These are phyloP conservation scores for Aspidiotus destructor DNA, from an alignment of 2,888 invertebrate species.

Conservation along the genomic window DNA sequence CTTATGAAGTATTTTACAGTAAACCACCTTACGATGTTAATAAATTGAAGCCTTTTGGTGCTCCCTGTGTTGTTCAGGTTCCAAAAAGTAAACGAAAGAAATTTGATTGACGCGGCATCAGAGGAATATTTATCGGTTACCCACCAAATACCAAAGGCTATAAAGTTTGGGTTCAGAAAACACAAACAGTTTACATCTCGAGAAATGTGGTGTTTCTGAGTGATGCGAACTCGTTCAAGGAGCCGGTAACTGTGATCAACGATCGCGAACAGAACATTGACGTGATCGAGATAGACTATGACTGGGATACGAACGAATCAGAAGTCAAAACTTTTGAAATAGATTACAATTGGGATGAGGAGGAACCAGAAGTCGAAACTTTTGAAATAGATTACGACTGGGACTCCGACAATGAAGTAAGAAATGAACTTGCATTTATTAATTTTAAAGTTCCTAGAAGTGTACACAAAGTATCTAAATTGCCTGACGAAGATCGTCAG, in stretches of 20 bases:
- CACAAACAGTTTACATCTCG: constrained; percentile 34
- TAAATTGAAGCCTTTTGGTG: constrained; percentile 38
- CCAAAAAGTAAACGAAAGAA: constrained; percentile 38
- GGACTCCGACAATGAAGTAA: not conserved
- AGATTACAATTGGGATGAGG: constrained; percentile 9
- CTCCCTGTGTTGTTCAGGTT: constrained; percentile 39
- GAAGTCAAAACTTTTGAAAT: constrained; percentile 12
- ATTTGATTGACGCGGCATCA: constrained; percentile 36
- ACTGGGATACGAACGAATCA: not conserved
- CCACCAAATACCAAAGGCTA: constrained; percentile 38
- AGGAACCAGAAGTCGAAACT: constrained; percentile 9
- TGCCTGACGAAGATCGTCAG: not conserved
- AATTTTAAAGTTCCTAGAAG: constrained; percentile 1
- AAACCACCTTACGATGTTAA: constrained; percentile 16
- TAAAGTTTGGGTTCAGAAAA: constrained; percentile 37
- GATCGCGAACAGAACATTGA: not conserved
- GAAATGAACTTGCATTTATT: not conserved
- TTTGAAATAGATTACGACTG: no score
- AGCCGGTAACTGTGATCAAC: not conserved
- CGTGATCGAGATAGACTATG: not conserved
- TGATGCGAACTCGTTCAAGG: not conserved
- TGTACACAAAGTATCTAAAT: not conserved
- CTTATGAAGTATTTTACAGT: constrained; percentile 37
- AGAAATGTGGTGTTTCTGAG: constrained; percentile 10
- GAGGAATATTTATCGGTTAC: constrained; percentile 39